Conservation (phyloP, 2,797 vertebrate species). For the Siniperca scherzeri region DNA sequence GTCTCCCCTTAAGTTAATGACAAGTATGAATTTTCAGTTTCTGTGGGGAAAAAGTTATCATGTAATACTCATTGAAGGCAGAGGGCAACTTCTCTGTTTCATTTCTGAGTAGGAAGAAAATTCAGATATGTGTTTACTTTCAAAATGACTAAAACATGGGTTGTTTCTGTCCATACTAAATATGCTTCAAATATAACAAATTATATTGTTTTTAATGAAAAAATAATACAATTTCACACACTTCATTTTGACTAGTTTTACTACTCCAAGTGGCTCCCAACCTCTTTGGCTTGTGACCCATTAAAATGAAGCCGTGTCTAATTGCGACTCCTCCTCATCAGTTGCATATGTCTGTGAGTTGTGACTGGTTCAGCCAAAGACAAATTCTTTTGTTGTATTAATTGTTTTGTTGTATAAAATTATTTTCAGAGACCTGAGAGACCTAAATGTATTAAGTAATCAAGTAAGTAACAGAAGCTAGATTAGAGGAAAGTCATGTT, state of each 20-base stretch:
- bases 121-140: not conserved
- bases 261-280: not conserved
- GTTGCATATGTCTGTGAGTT: not conserved
- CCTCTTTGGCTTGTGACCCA: not conserved
- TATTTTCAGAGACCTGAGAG: not conserved
- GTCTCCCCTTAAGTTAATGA: not conserved
- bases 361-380: not conserved
- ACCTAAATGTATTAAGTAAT: not conserved
- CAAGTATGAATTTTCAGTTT: not conserved
- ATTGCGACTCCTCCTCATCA: not conserved
- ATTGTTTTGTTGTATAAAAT: not conserved
- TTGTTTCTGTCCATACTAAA: not conserved
- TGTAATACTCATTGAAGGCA: not conserved
- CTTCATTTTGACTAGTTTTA: not conserved
- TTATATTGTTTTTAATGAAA: not conserved
- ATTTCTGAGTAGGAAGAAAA: not conserved
- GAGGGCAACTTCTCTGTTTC: not conserved
- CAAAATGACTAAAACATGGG: not conserved
- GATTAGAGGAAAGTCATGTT: not conserved
- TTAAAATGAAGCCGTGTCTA: not conserved
- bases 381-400: not conserved
- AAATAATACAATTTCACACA: not conserved
- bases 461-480: not conserved
- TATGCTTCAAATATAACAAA: not conserved
- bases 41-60: not conserved